Evolutionary conservation across 2,113 vertebrate species (phyloP), one percentile per base, ranked within the genome.

Genomic region (Eulemur rufifrons): DNA sequence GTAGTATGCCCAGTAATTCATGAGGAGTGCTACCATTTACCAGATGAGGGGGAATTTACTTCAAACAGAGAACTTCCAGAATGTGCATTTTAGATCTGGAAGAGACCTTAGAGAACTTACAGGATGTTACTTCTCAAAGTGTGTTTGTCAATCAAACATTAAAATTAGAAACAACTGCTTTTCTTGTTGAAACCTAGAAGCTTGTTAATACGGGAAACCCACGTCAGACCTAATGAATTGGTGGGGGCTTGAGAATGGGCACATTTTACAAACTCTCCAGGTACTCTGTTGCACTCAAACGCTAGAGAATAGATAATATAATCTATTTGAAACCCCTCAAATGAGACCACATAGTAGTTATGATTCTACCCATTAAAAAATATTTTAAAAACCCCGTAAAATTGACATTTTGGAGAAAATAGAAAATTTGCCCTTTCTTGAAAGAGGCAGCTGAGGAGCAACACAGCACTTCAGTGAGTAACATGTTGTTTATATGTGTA

Each of bases 61-160:
- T 73, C 34, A 78, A 83, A 88, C 87, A 50, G 66, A 85, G 95
- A 91, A 78, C 23, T 91, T 92, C 29, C n/a, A 83, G 71, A 85
- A 89, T 11, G 89, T 13, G n/a, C 29, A 90, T 86, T 93, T 95
- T 66, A 85, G 86, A 54, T 84, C 34, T 64, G 68, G 86, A 96
- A 69, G 29, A 76, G 74, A 86, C 7, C 5, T 78, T 61, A 47
- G 20, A 42, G 95, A 92, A 47, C 50, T 76, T 50, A 45, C 23
- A 39, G 14, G 2, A 14, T 37, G 27, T 68, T 77, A 50, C 47
- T 97, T 84, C 39, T 86, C 42, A 54, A 66, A 81, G 34, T 59
- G 45, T 52, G 29, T 39, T 78, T 68, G 68, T 5, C 23, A 37
- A 34, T 64, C n/a, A 66, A 82, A 93, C 18, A 82, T 76, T 20